phyloP scores from a whole-genome alignment of 2,888 invertebrate genomes.

The Rambutsinella grinnellia region DNA sequence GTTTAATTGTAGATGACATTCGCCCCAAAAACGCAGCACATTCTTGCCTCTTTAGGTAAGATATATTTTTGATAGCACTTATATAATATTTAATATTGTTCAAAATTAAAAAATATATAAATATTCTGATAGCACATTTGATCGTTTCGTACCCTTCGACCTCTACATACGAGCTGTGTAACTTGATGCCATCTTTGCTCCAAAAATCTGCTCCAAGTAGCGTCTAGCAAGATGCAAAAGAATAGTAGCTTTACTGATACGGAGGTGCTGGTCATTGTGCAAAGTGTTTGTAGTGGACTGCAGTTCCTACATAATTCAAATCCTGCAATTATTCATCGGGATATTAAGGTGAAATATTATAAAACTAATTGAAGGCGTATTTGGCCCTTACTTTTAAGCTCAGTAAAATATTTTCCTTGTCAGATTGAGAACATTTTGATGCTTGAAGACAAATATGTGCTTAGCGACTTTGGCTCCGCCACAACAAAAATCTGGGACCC shows the following conservation, averaged over 20 bases:
- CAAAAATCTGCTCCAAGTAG: slow-evolving; percentile 4
- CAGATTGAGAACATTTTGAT: slow-evolving; percentile 63
- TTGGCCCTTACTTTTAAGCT: neutral
- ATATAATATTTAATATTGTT: no score
- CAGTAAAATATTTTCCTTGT: neutral
- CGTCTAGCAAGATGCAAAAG: neutral
- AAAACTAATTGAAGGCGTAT: no score
- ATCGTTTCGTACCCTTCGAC: no score
- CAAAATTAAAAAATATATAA: no score
- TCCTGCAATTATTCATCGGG: slow-evolving; percentile 85
- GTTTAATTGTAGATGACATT: neutral
- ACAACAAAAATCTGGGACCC: slow-evolving; percentile 85
- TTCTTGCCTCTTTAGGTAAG: slow-evolving; percentile 9
- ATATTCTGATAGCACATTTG: no score
- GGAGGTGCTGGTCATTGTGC: slow-evolving; percentile 89
- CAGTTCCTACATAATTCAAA: neutral
- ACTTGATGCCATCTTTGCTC: slow-evolving; percentile 54
- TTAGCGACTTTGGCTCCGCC: slow-evolving; percentile 95
- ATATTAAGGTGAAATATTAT: slow-evolving; percentile 70
- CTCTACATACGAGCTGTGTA: slow-evolving; percentile 23
- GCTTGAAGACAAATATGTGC: slow-evolving; percentile 79
- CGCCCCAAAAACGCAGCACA: slow-evolving; percentile 7
- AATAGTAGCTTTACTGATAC: slow-evolving; percentile 74
- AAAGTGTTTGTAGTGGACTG: slow-evolving; percentile 92
- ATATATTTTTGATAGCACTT: no score